Evolutionary conservation across 2,888 invertebrate genomes (phyloP), one percentile per base, ranked within the genome.

Genomic region (Prosopocoilus inquinatus): DNA sequence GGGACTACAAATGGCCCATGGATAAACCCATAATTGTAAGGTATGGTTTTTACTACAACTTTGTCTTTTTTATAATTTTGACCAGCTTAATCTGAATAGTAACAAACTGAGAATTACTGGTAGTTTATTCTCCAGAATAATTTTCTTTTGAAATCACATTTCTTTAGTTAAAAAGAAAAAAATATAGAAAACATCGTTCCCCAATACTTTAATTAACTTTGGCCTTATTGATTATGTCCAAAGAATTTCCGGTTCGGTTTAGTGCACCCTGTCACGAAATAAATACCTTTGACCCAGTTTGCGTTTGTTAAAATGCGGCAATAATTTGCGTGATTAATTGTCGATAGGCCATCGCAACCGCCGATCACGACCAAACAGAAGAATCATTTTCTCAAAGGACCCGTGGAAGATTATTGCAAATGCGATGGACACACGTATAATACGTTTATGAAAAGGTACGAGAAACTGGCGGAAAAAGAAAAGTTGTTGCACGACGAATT

Each of bases 361-460:
- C 84, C 85, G 0, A 71, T 74, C 5, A 80, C 80, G 7, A 78
- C 80, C 2, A 76, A 77, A 48, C 80, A 81, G 0, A 69, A 74
- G 2, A 71, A 76, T 28, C 76, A 79, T 51, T 80, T 77, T 58
- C 74, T 78, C n/a, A 81, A 80, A 0, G 78, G 81, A 8, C 77
- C 82, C 1, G 82, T 84, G 2, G 83, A 84, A 1, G 83, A 84
- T 0, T 84, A 84, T 67, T 87, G 86, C 65, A 82, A 84, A 69
- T 87, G 87, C 74, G 84, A 85, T 60, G 80, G 79, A 0, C 86
- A 86, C 65, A 78, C 82, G 0, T 84, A 84, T 66, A 81, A 82
- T 0, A 84, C 82, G 0, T 75, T 82, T 49, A 80, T 84, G 55
- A 83, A 82, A 57, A 82, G 84, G 58, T 87, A 85, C 74, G 82